These are phyloP conservation scores for Micromys minutus DNA, from an alignment of 2,113 vertebrate genomes.

Conservation along the genomic window DNA sequence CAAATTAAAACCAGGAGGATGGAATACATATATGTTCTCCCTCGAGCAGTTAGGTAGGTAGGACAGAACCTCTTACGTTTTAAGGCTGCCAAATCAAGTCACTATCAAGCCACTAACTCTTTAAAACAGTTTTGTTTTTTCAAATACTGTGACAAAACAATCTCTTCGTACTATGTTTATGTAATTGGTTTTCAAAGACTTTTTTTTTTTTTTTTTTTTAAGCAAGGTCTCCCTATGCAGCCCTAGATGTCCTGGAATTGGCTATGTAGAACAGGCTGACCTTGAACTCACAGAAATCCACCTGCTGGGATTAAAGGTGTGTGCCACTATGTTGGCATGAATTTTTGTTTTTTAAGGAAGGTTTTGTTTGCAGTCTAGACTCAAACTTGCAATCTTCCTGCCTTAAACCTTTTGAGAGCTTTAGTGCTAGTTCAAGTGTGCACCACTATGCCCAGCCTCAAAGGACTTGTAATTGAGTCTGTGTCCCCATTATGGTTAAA, in stretches of 20 bases:
- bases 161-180: not conserved
- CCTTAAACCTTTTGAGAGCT: not conserved
- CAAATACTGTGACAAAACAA: constrained; percentile 22
- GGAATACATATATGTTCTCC: not conserved
- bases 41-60: not conserved
- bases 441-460: not conserved
- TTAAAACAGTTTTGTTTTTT: constrained; percentile 1
- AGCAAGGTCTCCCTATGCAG: not conserved
- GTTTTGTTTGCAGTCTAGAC: not conserved
- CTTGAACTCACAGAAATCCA: not conserved
- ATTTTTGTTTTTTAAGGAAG: not conserved
- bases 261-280: not conserved
- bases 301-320: not conserved
- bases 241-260: not conserved
- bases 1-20: constrained; percentile 25
- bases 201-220: not conserved
- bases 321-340: not conserved
- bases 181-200: constrained; percentile 15
- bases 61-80: constrained; percentile 5
- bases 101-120: not conserved
- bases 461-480: constrained; percentile 9
- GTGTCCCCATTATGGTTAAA: constrained; percentile 12
- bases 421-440: not conserved
- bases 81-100: not conserved
- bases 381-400: not conserved